Base-by-base conservation (phyloP, 2,888 invertebrate genomes). In the Thymelicus sylvestris region DNA sequence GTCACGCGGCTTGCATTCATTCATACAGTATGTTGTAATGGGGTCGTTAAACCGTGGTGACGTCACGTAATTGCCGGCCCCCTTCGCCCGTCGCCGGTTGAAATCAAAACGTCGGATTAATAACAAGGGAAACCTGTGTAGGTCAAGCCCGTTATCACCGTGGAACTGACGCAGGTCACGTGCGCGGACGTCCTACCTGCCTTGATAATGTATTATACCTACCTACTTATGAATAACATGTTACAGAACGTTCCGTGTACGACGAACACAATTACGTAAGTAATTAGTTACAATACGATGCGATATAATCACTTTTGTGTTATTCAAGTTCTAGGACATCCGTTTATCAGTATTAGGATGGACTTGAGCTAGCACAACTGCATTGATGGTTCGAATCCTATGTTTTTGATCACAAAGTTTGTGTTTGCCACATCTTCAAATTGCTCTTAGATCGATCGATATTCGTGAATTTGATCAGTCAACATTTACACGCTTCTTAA, bases 11-110 rank as follows among this genome's bases (percentile, higher is more conserved):
- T 81, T 93, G 91, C 93, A 92, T 91, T 93, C 93, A 93, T 93
- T 93, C 93, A 91, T 91, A 90, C 88, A 89, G 89, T 90, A 91
- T 91, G 90, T 91, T 91, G 88, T 93, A 92, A 93, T 92, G 88
- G 93, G 93, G 92, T 93, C 93, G 92, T 93, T 93, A 92, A 92
- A 92, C 93, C 84, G 86, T 79, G 85, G 85, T 91, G 93, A 93
- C 93, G 93, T 93, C 93, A 93, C 89, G 84, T 93, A 93, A 93
- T 93, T 92, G 91, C 92, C 90, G 86, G 86, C 87, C 91, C 92
- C 93, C 93, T 91, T 90, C 86, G 87, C 81, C 88, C 83, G 86
- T 86, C 86, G 87, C 81, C 85, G 83, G 86, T 89, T 89, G 86
- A 90, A 93, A 93, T 93, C 93, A 92, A 91, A 93, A 91, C 88